Percentiles rank a stretch among this genome's conserved stretches.
phyloP scores from a whole-genome alignment of 2,888 invertebrate genomes.

The Macrophya alboannulata region DNA sequence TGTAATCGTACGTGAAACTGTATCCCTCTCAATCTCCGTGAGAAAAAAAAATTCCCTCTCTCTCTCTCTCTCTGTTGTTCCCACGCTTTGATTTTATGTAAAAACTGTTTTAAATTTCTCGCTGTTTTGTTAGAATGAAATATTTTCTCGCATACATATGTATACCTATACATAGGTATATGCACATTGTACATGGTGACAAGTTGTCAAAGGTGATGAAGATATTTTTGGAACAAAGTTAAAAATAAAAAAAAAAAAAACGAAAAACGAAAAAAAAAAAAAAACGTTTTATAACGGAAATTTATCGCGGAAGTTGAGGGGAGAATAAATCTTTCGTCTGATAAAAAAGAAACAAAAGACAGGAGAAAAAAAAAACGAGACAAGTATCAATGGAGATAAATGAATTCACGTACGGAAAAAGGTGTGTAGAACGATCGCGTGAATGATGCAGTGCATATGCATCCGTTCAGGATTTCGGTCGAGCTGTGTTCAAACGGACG shows the following conservation, averaged over 20 bases:
- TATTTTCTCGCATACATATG: neutral
- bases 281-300: neutral
- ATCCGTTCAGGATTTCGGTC: neutral
- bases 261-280: too few species aligned
- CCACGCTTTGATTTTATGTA: neutral
- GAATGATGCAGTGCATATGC: neutral
- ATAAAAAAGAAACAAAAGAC: neutral
- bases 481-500: neutral
- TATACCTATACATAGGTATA: too few species aligned
- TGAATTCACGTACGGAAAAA: too few species aligned
- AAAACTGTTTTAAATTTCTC: neutral
- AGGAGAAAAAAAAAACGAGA: too few species aligned
- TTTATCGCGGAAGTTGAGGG: neutral
- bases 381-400: too few species aligned
- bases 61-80: neutral
- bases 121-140: neutral
- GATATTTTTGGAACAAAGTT: too few species aligned
- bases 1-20: slow-evolving; percentile 35
- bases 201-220: neutral
- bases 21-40: slow-evolving; percentile 24
- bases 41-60: neutral
- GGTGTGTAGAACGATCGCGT: too few species aligned
- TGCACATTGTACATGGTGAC: neutral
- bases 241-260: too few species aligned
- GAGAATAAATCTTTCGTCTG: neutral